Evolutionary conservation across 2,888 invertebrate genomes (phyloP), one percentile per base, ranked within the genome.

Genomic region (Ashinkailepas kermadecensis): DNA sequence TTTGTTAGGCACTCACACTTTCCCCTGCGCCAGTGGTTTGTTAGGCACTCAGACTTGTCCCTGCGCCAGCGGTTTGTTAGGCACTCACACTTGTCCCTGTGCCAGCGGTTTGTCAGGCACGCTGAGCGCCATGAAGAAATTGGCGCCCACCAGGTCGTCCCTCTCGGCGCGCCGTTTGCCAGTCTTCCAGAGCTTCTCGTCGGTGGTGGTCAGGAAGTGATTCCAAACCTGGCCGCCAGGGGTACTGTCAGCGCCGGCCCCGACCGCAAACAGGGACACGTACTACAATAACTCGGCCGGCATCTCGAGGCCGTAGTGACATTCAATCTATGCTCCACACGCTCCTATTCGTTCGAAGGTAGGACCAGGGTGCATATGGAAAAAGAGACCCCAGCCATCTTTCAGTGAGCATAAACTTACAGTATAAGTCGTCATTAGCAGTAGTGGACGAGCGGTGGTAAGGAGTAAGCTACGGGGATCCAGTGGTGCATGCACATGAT

Each of bases 131-230:
- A 95, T 91, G 88, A 97, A 97, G 88, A 95, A 96, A 88, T 93
- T 95, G 58, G 95, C 93, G 12, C 96, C 96, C 85, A 94, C 90
- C 84, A 96, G 91, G 85, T 95, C 93, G 88, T 99, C 99, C 86
- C 93, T 94, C 88, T 99, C 99, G 0, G 99, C 98, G 88, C 92
- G 93, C 84, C 99, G 90, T 88, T 99, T 99, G 8, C 99, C 99
- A 80, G 91, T 92, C 89, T 99, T 99, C 99, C 99, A 99, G 85
- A 94, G 92, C 88, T 97, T 97, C 86, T 97, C 98, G 89, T 99
- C 98, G 12, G 95, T 97, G 87, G 98, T 98, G 4, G 96, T 96
- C 81, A 99, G 91, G 88, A 99, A 99, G 88, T 99, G 99, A 86
- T 94, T 92, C 95, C 97, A 98, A 0, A 98, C 98, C 81, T 81